These are phyloP conservation scores for Sebastes cheni DNA, from an alignment of 2,797 vertebrate genomes.

Conservation along the genomic window DNA sequence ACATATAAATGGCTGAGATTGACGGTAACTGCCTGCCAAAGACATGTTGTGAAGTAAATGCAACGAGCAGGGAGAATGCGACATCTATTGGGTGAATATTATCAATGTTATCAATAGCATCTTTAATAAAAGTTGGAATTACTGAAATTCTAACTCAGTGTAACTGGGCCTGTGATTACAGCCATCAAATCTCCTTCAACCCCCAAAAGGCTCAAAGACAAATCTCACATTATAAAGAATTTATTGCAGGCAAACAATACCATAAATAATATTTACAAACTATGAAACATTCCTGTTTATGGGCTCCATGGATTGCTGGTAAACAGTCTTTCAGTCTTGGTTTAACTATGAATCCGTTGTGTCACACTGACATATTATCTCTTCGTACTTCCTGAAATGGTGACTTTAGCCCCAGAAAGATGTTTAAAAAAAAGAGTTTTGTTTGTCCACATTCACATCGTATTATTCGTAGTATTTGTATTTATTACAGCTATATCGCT, in stretches of 20 bases:
- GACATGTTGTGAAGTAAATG: too few relatives aligned
- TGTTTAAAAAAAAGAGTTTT: not conserved
- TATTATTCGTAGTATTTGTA: not conserved
- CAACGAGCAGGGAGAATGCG: too few relatives aligned
- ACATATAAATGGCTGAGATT: too few relatives aligned
- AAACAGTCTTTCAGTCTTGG: slow-evolving; percentile 57
- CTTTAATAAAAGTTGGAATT: too few relatives aligned
- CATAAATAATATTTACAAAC: slow-evolving; percentile 85
- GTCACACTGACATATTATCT: not conserved
- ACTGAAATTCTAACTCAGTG: not conserved
- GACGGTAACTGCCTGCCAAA: too few relatives aligned
- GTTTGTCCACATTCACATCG: not conserved
- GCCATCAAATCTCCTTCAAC: not conserved
- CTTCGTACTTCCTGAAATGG: not conserved
- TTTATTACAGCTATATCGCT: not conserved
- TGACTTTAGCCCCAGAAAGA: not conserved
- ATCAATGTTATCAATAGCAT: too few relatives aligned
- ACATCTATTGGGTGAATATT: too few relatives aligned
- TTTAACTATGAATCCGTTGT: slow-evolving; percentile 22
- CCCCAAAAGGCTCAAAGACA: not conserved
- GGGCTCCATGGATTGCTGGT: slow-evolving; percentile 58
- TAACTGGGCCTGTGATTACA: not conserved
- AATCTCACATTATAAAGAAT: slow-evolving; percentile 76
- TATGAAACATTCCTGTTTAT: slow-evolving; percentile 77
- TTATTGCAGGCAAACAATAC: slow-evolving; percentile 86